These are phyloP conservation scores for Catharus fuscescens DNA, from an alignment of 2,113 vertebrate genomes.

Conservation along the genomic window DNA sequence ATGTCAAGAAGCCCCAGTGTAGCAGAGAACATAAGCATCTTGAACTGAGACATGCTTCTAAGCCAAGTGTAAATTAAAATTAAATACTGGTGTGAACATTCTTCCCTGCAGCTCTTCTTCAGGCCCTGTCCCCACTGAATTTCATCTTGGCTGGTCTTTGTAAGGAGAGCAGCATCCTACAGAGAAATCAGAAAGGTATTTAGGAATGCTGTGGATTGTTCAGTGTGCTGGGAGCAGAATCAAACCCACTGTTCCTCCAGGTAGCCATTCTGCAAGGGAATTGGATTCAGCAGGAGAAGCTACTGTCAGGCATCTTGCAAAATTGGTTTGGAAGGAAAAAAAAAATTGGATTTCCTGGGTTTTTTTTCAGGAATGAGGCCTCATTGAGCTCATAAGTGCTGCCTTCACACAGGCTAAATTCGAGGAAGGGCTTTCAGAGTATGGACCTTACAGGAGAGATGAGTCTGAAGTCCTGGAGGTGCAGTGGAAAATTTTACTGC, in stretches of 20 bases:
- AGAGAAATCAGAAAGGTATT: background rate
- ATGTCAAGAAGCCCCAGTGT: background rate
- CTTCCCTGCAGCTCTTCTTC: background rate
- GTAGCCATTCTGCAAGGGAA: background rate
- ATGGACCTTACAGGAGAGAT: background rate
- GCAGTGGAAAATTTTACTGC: background rate
- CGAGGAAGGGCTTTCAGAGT: background rate
- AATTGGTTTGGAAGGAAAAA: background rate
- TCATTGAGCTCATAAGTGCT: accelerated
- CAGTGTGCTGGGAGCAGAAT: background rate
- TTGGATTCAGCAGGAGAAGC: background rate
- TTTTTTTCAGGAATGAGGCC: background rate
- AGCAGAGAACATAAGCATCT: background rate
- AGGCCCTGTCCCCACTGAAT: background rate
- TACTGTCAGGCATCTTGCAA: background rate
- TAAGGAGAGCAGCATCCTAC: background rate
- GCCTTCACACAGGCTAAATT: background rate
- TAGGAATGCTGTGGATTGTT: background rate
- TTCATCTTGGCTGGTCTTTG: background rate
- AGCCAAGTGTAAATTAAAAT: background rate
- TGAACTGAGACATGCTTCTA: background rate
- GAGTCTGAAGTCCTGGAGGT: background rate
- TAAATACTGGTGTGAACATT: accelerated
- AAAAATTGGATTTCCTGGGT: background rate
- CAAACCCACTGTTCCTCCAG: background rate